Evolutionary conservation across 2,113 vertebrate species (phyloP).

Genomic region (Elgaria multicarinata): DNA sequence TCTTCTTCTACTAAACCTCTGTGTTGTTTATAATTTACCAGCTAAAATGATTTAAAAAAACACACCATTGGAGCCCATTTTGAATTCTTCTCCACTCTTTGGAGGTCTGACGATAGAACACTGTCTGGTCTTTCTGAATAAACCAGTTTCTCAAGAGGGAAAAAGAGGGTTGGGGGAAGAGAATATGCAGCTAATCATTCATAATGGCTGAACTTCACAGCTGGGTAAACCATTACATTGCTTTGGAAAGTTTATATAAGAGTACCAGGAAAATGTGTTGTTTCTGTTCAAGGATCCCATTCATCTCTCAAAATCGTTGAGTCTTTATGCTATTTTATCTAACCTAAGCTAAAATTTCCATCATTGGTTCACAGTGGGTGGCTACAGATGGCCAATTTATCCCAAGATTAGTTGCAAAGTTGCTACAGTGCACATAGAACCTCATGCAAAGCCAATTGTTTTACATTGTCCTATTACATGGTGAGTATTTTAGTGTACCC

Average conservation of each 20-base stretch:
- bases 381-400: background rate
- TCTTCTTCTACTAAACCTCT: constrained; percentile 43
- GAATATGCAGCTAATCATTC: constrained; percentile 48
- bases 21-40: constrained; percentile 59
- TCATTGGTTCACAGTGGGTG: constrained; percentile 9
- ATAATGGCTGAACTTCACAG: constrained; percentile 48
- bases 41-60: constrained; percentile 53
- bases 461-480: background rate
- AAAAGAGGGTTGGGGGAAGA: background rate
- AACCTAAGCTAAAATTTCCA: constrained; percentile 7
- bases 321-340: background rate
- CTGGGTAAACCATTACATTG: constrained; percentile 47
- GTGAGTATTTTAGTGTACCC: background rate
- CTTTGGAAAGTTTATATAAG: constrained; percentile 33
- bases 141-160: constrained; percentile 43
- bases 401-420: background rate
- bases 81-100: constrained; percentile 47
- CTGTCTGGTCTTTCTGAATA: constrained; percentile 54
- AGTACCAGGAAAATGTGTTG: constrained; percentile 19
- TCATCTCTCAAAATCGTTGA: constrained; percentile 10
- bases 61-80: constrained; percentile 52
- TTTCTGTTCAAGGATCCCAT: constrained; percentile 19
- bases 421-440: background rate
- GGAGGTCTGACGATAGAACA: constrained; percentile 34
- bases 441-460: background rate